These are phyloP conservation scores for Probaryconus sp. DNA, from an alignment of 1,140 invertebrate genomes.

Conservation along the genomic window DNA sequence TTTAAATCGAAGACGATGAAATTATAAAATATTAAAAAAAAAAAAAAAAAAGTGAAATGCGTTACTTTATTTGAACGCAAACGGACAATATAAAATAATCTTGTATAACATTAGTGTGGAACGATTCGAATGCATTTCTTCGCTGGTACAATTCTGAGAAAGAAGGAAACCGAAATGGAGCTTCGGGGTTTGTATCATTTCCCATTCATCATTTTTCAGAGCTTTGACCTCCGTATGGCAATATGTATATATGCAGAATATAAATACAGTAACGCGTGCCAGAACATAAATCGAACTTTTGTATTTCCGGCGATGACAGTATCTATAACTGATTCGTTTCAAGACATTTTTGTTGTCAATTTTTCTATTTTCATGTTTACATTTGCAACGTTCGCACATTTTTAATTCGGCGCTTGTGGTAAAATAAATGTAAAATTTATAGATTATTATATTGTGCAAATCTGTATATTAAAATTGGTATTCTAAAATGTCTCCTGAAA, in stretches of 20 bases:
- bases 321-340: constrained; percentile 54
- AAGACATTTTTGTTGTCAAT: constrained; percentile 23
- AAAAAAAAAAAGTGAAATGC: too few species aligned
- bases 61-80: too few species aligned
- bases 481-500: too few species aligned
- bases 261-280: constrained; percentile 60
- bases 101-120: constrained; percentile 48
- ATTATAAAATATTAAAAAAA: too few species aligned
- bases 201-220: constrained; percentile 57
- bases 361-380: constrained; percentile 13
- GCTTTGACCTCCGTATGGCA: constrained; percentile 48
- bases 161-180: constrained; percentile 42
- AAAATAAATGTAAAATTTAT: too few species aligned
- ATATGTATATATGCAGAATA: constrained; percentile 49
- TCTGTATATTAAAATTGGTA: too few species aligned
- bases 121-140: constrained; percentile 57
- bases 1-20: too few species aligned
- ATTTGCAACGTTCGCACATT: not conserved
- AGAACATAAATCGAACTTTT: constrained; percentile 76
- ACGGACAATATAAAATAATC: constrained; percentile 13
- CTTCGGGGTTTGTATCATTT: constrained; percentile 41
- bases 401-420: constrained; percentile 16
- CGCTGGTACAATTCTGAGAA: constrained; percentile 30
- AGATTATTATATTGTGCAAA: too few species aligned
- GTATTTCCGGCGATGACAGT: constrained; percentile 72